Base-by-base conservation (phyloP, 2,797 vertebrate species). In the Leptatherina wallacei region DNA sequence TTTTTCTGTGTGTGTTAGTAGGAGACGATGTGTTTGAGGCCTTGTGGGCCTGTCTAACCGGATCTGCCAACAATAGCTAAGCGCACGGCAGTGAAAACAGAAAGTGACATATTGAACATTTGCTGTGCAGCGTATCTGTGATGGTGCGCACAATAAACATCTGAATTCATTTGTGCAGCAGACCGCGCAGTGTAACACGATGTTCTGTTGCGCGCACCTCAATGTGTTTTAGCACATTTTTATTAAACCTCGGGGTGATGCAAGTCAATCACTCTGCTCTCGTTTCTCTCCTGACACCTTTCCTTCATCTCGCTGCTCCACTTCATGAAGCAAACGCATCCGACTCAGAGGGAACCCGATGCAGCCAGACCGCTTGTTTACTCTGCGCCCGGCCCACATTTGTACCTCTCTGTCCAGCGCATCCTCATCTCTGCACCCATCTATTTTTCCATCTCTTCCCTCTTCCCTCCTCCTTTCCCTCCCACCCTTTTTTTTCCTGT, bases 401-500 rank as follows among this genome's bases (percentile, higher is more conserved):
- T 77, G 62, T 57, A 74, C 84, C 85, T 61, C 65, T 88, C 82
- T 12, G 47, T 89, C 87, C 62, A 64, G 88, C 80, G 90, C 89
- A 89, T 94, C 95, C 95, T 95, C 94, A 95, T 96, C 94, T 94
- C 94, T 90, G 92, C 94, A 95, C 91, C 92, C 91, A 95, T 95
- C 95, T 94, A 94, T 94, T 95, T 96, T 95, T 96, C 95, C 95
- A 27, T 27, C 24, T 27, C 24, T 27, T 27, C 24, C 24, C 74
- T 93, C 92, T 94, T 94, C 94, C 94, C 94, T 94, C 77, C 70
- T 75, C 55, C 62, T 77, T 77, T 85, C 75, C 86, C 89, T 81
- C 85, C 90, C 92, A 89, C 91, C 91, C 88, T 91, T 96, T 97
- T 97, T 97, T 97, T 97, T 97, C 96, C 98, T 98, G 98, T 98